Evolutionary conservation across 2,797 vertebrate genomes (phyloP).

Genomic region (Masticophis lateralis): DNA sequence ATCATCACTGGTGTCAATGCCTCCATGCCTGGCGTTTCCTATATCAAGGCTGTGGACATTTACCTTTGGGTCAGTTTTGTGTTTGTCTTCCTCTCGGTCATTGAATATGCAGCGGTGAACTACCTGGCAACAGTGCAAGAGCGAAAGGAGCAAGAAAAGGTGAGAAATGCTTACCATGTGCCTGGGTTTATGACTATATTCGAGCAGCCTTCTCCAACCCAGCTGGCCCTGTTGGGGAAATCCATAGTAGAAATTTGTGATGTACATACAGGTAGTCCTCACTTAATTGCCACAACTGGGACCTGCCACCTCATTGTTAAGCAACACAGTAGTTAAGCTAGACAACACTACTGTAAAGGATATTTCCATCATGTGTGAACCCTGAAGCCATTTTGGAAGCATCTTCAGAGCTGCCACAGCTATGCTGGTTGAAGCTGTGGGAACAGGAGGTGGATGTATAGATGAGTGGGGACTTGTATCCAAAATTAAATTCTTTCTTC

Average conservation of each 20-base stretch:
- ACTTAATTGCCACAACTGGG: not conserved
- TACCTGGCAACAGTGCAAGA: constrained; percentile 85
- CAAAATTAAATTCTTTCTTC: too few relatives aligned
- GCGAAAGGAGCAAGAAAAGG: constrained; percentile 77
- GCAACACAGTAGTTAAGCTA: not conserved
- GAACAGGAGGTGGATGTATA: too few relatives aligned
- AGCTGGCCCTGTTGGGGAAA: not conserved
- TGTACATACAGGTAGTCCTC: not conserved
- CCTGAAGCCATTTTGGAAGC: too few relatives aligned
- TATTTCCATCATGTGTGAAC: not conserved
- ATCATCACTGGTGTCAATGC: constrained; percentile 94
- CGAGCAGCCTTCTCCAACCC: not conserved
- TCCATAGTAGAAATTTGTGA: constrained; percentile 14
- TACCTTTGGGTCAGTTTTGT: constrained; percentile 95
- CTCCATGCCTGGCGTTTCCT: constrained; percentile 93
- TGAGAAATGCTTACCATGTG: not conserved
- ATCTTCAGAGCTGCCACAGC: too few relatives aligned
- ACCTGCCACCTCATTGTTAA: not conserved
- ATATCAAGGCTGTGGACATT: constrained; percentile 93
- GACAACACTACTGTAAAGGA: not conserved
- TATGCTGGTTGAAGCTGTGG: too few relatives aligned
- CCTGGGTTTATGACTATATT: not conserved
- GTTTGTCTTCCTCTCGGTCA: constrained; percentile 89
- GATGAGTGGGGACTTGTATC: too few relatives aligned
- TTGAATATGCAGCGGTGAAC: constrained; percentile 90